Evolutionary conservation across 1,140 invertebrate genomes (phyloP).

Genomic region (Hylaeus anthracinus): DNA sequence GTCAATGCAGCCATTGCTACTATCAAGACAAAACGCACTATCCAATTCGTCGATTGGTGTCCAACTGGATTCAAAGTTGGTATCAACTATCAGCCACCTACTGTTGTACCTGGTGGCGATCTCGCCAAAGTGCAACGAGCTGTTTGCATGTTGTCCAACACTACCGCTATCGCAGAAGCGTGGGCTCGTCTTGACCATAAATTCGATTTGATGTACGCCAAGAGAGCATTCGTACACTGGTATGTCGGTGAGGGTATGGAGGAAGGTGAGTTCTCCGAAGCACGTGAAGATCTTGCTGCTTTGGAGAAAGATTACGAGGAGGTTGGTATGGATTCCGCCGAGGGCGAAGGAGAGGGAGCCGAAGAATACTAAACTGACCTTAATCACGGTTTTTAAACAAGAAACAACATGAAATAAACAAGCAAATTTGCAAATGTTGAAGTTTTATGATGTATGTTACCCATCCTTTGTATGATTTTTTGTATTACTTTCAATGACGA

Average conservation of each 20-base stretch:
- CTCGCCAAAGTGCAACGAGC: conserved; percentile 84
- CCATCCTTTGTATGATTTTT: conserved; percentile 15
- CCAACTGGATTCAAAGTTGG: conserved; percentile 84
- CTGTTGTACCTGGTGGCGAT: conserved; percentile 84
- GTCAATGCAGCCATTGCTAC: conserved; percentile 80
- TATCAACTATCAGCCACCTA: conserved; percentile 85
- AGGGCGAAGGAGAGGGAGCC: conserved; percentile 53
- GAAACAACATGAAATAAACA: conserved; percentile 36
- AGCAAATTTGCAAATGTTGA: conserved; percentile 28
- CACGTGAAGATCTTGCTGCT: conserved; percentile 71
- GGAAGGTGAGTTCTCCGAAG: conserved; percentile 63
- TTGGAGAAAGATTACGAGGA: conserved; percentile 57
- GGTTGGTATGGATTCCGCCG: conserved; percentile 57
- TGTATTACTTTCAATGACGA: not conserved
- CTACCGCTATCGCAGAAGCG: conserved; percentile 76
- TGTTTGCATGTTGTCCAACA: conserved; percentile 86
- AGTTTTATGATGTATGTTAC: conserved; percentile 1
- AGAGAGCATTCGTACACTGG: conserved; percentile 82
- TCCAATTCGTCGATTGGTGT: conserved; percentile 85
- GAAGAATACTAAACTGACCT: conserved; percentile 50
- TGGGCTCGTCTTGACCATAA: conserved; percentile 55
- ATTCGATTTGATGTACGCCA: conserved; percentile 58
- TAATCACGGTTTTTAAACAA: conserved; percentile 19
- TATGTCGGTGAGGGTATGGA: conserved; percentile 79
- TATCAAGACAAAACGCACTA: conserved; percentile 64